Evolutionary conservation across 2,113 vertebrate species (phyloP), one percentile per base, ranked within the genome.

Genomic region (Ictidomys tridecemlineatus): DNA sequence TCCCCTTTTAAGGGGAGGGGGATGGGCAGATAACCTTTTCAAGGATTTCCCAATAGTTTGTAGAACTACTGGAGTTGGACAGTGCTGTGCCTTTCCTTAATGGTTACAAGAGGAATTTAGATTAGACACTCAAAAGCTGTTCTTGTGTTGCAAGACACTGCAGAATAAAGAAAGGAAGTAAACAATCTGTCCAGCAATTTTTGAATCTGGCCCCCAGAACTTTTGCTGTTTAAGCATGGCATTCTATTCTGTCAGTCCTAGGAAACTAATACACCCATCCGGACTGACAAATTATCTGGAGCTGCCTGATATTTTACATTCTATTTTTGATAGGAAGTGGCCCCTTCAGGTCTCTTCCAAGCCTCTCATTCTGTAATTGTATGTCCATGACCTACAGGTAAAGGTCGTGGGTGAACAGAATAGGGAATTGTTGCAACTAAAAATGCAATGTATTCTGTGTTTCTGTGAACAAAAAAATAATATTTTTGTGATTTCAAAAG

Each of bases 21-120:
- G 69, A 73, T 45, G 89, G 82, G 85, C 32, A 65, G 5, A 42
- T 95, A 78, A 95, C 89, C 94, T 96, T 97, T 96, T 58, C 51
- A 93, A 73, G 37, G 63, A 96, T 97, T 97, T 96, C 93, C 76
- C 89, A 97, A 89, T 85, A 86, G 48, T 39, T 14, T 39, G 56
- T 48, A 74, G 79, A 96, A 91, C 58, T 87, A 56, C 53, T 65
- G 69, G 67, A 83, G 72, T 69, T 79, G 85, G 63, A 82, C 34
- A 14, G 72, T 85, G 67, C 63, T 89, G 45, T n/a, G 94, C 89
- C 95, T 96, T 94, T 96, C 96, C 78, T 96, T 97, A 87, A 93
- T 72, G 87, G 53, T 73, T 95, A 37, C 94, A 87, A 90, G 85
- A 95, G 89, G 85, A 97, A 97, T 95, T 97, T 78, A 96, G 92